Evolutionary conservation across 2,797 vertebrate species (phyloP), one percentile per base, ranked within the genome.

Genomic region (Centropyge bicolor): DNA sequence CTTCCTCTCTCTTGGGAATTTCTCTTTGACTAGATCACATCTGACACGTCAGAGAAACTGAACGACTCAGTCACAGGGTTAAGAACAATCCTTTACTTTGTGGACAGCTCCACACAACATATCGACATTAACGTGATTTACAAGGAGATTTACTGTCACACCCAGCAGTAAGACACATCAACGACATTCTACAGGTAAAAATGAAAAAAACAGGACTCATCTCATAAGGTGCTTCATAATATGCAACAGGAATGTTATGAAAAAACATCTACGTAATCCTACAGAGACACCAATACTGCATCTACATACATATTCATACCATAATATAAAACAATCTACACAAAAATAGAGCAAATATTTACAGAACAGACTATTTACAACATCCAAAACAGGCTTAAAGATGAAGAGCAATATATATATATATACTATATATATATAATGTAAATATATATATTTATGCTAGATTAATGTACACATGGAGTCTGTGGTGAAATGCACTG

Each of bases 261-360:
- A 89, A 89, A 91, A 90, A 74, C 55, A 82, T 86, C 84, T 85
- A 84, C 77, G 70, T 68, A 54, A 82, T 70, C 78, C 80, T 91
- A 90, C 82, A 86, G 75, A 91, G 85, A 89, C 87, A 90, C 76
- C 67, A 59, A 79, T 67, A 85, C 82, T 83, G 88, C 83, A 84
- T 77, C 87, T 90, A 92, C 86, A 85, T 66, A 24, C 81, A 88
- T 89, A 87, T 81, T 71, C 72, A 90, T 81, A 88, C 75, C 74
- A 81, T 91, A 83, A 91, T 93, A 95, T 88, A 95, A 97, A 97
- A 97, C 94, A 84, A 95, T 96, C 93, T 96, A 96, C 93, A 95
- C 89, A 95, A 96, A 97, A 96, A 96, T 94, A 95, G 45, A 92
- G 94, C 76, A 83, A 55, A 96, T 95, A 95, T 96, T 86, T 96